These are phyloP conservation scores for Sebastes flavidus DNA, from an alignment of 2,797 vertebrate species.

Conservation along the genomic window DNA sequence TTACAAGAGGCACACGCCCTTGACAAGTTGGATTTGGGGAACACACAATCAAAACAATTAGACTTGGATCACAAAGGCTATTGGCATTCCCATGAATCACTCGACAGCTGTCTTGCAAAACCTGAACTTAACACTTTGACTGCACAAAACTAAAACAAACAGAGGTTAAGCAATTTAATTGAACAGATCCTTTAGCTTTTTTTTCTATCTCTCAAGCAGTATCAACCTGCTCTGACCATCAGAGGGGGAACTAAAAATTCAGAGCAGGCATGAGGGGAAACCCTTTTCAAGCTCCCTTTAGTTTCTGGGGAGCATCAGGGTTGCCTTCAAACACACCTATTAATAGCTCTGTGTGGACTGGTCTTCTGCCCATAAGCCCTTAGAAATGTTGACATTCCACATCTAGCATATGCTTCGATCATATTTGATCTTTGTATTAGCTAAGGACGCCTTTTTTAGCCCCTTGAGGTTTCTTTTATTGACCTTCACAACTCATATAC, in stretches of 20 bases:
- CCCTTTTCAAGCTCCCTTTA: not conserved
- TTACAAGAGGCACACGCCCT: not conserved
- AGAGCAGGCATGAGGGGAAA: not conserved
- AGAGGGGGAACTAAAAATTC: not conserved
- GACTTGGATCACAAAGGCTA: conserved; percentile 17
- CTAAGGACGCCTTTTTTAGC: not conserved
- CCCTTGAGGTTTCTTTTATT: not conserved
- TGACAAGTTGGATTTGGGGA: not conserved
- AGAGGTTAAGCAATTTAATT: not conserved
- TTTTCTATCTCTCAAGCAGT: not conserved
- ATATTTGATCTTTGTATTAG: not conserved
- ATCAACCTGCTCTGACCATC: not conserved
- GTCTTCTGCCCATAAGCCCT: not conserved
- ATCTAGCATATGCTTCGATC: not conserved
- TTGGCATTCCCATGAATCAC: conserved; percentile 17
- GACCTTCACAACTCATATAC: not conserved
- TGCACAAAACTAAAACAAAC: conserved; percentile 17
- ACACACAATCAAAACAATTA: not conserved
- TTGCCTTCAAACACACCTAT: conserved; percentile 35
- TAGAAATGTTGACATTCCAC: not conserved
- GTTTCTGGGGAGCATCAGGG: not conserved
- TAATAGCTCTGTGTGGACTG: conserved; percentile 6
- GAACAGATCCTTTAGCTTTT: not conserved
- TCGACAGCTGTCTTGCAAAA: conserved; percentile 1
- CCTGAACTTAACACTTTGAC: not conserved